Base-by-base conservation (phyloP, 2,797 vertebrate genomes). In the Typhlichthys eigenmanni region DNA sequence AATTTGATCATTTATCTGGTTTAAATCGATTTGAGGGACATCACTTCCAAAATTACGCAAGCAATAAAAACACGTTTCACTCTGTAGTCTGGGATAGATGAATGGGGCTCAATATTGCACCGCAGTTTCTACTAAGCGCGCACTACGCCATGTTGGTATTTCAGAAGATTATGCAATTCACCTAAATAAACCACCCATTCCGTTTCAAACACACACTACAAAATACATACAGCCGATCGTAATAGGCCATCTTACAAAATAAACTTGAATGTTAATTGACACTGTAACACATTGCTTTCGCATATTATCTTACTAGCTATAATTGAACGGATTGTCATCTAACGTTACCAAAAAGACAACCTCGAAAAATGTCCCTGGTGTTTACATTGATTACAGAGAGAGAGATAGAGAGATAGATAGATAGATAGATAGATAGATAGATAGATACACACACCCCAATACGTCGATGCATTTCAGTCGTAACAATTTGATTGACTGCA, bases 91-190 rank as follows among this genome's bases (percentile, higher is more conserved):
- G 88, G 75, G 14, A 78, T 74, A 80, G 79, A 88, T 88, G 85
- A 91, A 90, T 85, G 84, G 75, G 52, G 79, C 79, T 88, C 88
- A 85, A 85, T 88, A 71, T 87, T 90, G 87, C 87, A 87, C 89
- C 67, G 90, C 90, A 91, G 86, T 89, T 88, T 85, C 81, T 72
- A 72, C 80, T 86, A 86, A 65, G 87, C 83, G 84, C 88, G 82
- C 89, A 86, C 85, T 87, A 89, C 90, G 90, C 90, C 90, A 91
- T 91, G 88, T 91, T 91, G 89, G 87, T 90, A 86, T 87, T 91
- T 91, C 89, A 80, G 85, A 89, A 84, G 87, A 91, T 92, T 92
- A 92, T 90, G 89, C 88, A 69, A 84, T 84, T 79, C 79, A 86
- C 85, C 79, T 66, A 54, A 58, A 68, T 74, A 43, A 85, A 74